Evolutionary conservation across 2,797 vertebrate species (phyloP).

Genomic region (Pogonophryne albipinna): DNA sequence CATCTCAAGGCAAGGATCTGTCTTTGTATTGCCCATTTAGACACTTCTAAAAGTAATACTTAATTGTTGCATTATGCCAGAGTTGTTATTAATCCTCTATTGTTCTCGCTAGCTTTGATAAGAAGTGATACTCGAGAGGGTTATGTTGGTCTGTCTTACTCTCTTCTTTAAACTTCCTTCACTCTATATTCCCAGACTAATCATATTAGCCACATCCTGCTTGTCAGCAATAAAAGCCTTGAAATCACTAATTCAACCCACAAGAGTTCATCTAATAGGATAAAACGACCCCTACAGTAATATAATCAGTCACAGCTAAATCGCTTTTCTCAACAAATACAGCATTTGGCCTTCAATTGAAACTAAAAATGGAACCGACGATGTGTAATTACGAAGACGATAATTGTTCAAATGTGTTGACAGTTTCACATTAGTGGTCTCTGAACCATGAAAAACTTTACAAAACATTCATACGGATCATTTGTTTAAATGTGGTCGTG

Average conservation of each 20-base stretch:
- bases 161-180: constrained; percentile 36
- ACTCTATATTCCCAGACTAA: constrained; percentile 62
- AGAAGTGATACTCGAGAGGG: constrained; percentile 2
- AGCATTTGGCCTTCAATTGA: constrained; percentile 25
- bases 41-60: constrained; percentile 17
- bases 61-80: neutral
- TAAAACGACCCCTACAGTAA: constrained; percentile 22
- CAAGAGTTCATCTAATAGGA: constrained; percentile 57
- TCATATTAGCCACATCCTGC: constrained; percentile 62
- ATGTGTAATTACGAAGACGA: constrained; percentile 18
- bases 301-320: constrained; percentile 45
- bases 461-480: constrained; percentile 2
- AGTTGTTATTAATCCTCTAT: constrained; percentile 7
- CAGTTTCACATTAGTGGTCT: constrained; percentile 10
- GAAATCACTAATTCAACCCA: constrained; percentile 63
- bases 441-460: constrained; percentile 9
- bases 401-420: constrained; percentile 30
- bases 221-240: constrained; percentile 38
- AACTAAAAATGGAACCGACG: constrained; percentile 39
- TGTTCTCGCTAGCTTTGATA: constrained; percentile 20
- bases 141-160: neutral
- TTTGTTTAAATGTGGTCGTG: constrained; percentile 29
- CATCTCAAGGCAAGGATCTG: constrained; percentile 18
- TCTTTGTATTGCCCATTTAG: constrained; percentile 9
- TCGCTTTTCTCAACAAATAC: constrained; percentile 24